Percentiles rank a stretch among this genome's conserved stretches.
These are phyloP conservation scores for Centrocercus urophasianus DNA, from an alignment of 2,113 vertebrate species.

Conservation along the genomic window DNA sequence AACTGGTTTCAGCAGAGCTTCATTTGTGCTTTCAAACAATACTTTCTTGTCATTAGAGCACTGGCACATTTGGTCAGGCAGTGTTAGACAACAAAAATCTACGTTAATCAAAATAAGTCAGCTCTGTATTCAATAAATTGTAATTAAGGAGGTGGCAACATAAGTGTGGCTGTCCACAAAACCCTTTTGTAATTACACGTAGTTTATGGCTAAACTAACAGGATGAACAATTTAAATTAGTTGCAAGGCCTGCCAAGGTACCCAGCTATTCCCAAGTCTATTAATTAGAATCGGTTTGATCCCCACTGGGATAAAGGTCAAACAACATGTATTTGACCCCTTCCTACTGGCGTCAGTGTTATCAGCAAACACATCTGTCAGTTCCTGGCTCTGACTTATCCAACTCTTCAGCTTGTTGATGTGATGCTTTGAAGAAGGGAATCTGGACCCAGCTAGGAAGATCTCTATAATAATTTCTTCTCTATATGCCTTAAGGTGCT, in stretches of 20 bases:
- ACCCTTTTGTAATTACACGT: conserved; percentile 45
- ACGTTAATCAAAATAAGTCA: conserved; percentile 16
- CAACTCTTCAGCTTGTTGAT: neutral
- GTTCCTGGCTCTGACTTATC: conserved; percentile 23
- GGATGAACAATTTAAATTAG: conserved; percentile 62
- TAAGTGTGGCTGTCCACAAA: conserved; percentile 5
- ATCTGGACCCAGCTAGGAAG: neutral
- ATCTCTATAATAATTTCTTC: conserved; percentile 39
- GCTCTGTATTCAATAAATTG: neutral
- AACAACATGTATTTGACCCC: conserved; percentile 39
- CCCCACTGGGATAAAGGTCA: conserved; percentile 72
- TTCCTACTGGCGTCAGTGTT: conserved; percentile 53
- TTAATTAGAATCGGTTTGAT: conserved; percentile 73
- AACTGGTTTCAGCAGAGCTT: neutral
- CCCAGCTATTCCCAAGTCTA: conserved; percentile 50
- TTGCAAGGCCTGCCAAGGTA: conserved; percentile 53
- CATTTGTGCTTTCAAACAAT: neutral
- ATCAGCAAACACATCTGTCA: conserved; percentile 52
- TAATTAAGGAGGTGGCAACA: conserved; percentile 53
- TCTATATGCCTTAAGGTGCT: neutral
- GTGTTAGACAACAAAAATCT: neutral
- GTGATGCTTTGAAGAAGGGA: conserved; percentile 23
- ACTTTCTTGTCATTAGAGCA: neutral
- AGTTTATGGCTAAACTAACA: conserved; percentile 59
- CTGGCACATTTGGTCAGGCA: neutral